Evolutionary conservation across 2,888 invertebrate genomes (phyloP), one percentile per base, ranked within the genome.

Genomic region (Idaea straminata): DNA sequence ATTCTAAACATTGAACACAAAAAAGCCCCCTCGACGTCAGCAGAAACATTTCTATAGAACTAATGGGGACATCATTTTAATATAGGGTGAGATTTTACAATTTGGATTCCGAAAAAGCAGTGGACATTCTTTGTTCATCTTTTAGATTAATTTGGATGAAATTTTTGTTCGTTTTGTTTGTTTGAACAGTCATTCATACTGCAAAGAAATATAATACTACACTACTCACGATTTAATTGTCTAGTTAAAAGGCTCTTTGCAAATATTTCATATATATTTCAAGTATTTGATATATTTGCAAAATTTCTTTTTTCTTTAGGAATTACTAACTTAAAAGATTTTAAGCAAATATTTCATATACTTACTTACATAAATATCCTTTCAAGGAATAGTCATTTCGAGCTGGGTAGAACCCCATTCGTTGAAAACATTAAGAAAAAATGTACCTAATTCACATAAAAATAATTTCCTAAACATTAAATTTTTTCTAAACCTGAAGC

Each of bases 51-150:
- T 83, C 81, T 78, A 79, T 79, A 76, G 77, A 77, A 80, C 79
- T 86, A 86, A 87, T 87, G 89, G 89, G 89, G 89, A 92, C 90
- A 91, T 77, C 72, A 83, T 86, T 89, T 91, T 89, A 90, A 91
- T 90, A 89, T 87, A 73, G 88, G 89, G 91, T 84, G 86, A 79
- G 76, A 72, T 47, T 47, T 47, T 83, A 88, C 85, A 85, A 87
- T 88, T 86, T 85, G 73, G 77, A 71, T 69, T 69, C 62, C 25
- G 57, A 67, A 68, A 69, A 65, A 59, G 69, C 59, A 61, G 59
- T 66, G 68, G 68, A 66, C 68, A 68, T 61, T 64, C 64, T 66
- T 65, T 13, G 61, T 61, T 63, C 57, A 35, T 57, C 59, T 64
- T 63, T 64, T 69, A 35, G 59, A 35, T 59, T 62, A 60, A 58